A percentile compares a stretch with the other conserved stretches of the same genome.
Conservation (phyloP, 2,797 vertebrate species). For the Bucorvus abyssinicus region DNA sequence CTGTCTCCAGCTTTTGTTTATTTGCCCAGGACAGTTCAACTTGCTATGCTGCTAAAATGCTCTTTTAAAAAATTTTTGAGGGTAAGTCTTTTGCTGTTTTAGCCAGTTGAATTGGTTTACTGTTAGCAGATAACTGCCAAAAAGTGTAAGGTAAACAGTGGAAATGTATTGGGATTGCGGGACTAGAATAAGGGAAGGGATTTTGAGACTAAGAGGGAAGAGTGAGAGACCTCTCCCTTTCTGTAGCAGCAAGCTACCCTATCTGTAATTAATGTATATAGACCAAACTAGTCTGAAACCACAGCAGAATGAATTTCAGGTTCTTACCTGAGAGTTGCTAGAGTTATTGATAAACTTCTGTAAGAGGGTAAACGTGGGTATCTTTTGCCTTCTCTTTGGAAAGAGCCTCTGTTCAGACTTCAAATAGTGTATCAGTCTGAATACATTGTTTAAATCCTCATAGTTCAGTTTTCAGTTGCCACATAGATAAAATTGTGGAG, state of each 20-base stretch:
- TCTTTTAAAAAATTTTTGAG: not conserved
- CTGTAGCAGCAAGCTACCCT: fast-evolving
- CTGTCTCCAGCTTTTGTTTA: not conserved
- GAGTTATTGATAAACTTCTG: not conserved
- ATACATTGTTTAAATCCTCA: not conserved
- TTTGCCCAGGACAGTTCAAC: not conserved
- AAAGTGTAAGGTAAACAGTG: not conserved
- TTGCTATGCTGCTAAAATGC: not conserved
- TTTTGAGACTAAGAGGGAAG: not conserved
- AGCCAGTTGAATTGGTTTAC: not conserved
- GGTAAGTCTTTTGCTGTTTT: not conserved
- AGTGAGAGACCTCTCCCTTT: not conserved
- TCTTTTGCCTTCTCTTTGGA: not conserved
- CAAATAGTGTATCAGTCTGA: not conserved
- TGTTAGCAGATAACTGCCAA: not conserved
- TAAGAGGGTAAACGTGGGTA: not conserved
- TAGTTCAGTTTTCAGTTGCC: not conserved
- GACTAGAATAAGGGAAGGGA: not conserved
- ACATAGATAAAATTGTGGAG: not conserved
- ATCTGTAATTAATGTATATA: not conserved
- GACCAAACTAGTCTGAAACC: not conserved
- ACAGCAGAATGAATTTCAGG: not conserved
- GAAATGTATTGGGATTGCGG: not conserved
- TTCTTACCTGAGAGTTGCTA: not conserved
- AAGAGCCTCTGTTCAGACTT: not conserved